A percentile compares a stretch with the other conserved stretches of the same genome.
Conservation (phyloP, 2,113 vertebrate species). For the Cacatua alba region DNA sequence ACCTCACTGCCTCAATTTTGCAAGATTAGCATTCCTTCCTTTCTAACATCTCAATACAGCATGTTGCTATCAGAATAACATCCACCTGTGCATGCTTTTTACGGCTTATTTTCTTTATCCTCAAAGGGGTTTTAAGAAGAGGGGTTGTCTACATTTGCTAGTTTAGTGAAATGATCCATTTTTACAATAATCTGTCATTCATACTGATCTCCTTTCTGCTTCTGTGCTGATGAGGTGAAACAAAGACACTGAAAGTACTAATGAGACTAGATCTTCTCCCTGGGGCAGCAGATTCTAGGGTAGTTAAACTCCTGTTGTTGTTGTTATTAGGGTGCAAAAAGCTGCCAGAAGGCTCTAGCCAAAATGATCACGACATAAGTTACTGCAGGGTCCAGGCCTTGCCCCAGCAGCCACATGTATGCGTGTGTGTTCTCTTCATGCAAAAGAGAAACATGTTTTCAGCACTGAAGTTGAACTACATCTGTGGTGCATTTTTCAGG, state of each 20-base stretch:
- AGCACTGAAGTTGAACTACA: background rate
- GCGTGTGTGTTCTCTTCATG: rapidly evolving
- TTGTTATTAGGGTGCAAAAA: background rate
- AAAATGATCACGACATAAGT: background rate
- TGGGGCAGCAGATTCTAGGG: background rate
- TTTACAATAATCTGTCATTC: background rate
- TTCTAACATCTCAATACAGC: background rate
- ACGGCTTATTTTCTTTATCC: background rate
- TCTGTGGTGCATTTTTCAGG: background rate
- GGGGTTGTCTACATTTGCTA: background rate
- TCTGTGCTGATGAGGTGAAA: background rate
- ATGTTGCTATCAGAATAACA: background rate
- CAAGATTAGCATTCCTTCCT: background rate
- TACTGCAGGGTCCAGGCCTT: background rate
- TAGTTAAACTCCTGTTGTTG: background rate
- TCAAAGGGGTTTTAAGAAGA: background rate
- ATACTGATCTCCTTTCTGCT: background rate
- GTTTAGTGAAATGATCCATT: background rate
- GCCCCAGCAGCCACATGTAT: background rate
- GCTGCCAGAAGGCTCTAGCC: background rate
- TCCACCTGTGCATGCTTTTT: background rate
- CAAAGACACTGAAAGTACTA: background rate
- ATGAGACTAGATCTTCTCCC: background rate
- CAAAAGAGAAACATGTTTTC: background rate
- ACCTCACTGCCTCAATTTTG: background rate